Base-by-base conservation (phyloP, 1,140 invertebrate genomes). In the Zaprionus ornatus region DNA sequence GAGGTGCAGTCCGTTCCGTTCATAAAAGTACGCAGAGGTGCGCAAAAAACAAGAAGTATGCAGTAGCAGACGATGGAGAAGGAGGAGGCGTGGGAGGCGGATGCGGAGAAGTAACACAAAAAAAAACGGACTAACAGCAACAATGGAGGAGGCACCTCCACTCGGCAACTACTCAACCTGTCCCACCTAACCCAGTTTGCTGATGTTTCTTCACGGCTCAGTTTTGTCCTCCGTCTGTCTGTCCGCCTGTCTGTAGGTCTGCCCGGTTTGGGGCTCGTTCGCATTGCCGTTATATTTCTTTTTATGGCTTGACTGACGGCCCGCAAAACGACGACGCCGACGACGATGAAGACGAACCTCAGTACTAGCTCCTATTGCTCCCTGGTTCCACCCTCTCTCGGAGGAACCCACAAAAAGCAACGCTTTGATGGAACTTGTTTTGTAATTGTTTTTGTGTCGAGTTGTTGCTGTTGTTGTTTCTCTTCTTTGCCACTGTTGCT, bases 361-460 rank as follows among this genome's bases (percentile, higher is more conserved):
- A 57, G 27, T 10, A 35, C 64, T 27, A 35, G 17, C 29, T 37
- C 23, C 23, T 32, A 40, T n/a, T 50, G 45, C 66, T 32, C 25
- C 10, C 23, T 0, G 37, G 4, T 25, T 29, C 62, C 37, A 23
- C 13, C 13, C 9, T 2, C 15, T 7, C 42, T 55, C 25, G 19
- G 35, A 32, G 67, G 59, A 56, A 55, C 32, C 67, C 54, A 64
- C 67, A 71, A 60, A 76, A 76, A 76, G 37, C 50, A 61, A 23
- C 23, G 62, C 64, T 78, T 75, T 77, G 70, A 75, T 74, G 69
- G 42, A 87, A 87, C 84, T 82, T 90, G 80, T 71, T 80, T 84
- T 81, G 84, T 90, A 88, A 90, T 88, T 88, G 84, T 84, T 80
- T 87, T 90, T 82, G 72, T 86, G 78, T 82, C 71, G 65, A 70